phyloP scores from a whole-genome alignment of 2,888 invertebrate species.

The Autographa pulchrina region DNA sequence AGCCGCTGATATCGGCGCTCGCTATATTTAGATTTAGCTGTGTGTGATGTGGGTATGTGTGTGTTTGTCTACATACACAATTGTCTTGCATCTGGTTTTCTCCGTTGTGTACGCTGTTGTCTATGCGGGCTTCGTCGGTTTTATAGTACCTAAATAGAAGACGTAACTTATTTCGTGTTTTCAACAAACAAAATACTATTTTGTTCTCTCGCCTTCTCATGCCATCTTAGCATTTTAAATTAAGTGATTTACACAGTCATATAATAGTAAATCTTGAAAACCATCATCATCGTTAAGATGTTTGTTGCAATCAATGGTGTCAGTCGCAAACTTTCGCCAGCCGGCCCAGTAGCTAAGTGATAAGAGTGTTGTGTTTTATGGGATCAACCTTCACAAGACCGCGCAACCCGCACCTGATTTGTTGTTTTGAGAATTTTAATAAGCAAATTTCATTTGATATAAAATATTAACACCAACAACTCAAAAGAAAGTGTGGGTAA shows the following conservation, averaged over 20 bases:
- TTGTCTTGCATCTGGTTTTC: conserved; percentile 72
- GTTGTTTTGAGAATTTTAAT: too few species aligned
- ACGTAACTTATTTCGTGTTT: background rate
- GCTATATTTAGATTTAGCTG: conserved; percentile 89
- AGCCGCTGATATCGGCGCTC: conserved; percentile 89
- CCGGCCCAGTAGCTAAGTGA: background rate
- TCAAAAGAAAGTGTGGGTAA: background rate
- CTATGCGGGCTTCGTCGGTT: conserved; percentile 35
- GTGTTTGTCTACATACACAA: conserved; percentile 74
- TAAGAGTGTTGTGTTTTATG: background rate
- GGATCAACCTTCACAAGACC: background rate
- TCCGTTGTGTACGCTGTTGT: conserved; percentile 45
- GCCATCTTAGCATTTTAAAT: too few species aligned
- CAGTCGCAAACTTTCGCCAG: background rate
- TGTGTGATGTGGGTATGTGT: conserved; percentile 82
- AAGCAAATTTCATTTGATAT: too few species aligned
- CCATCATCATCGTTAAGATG: background rate
- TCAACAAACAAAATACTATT: too few species aligned
- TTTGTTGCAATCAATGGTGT: too few species aligned
- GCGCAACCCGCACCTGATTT: background rate
- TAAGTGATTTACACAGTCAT: background rate
- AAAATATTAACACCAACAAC: too few species aligned
- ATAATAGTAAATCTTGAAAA: background rate
- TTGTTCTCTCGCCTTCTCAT: too few species aligned
- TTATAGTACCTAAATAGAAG: conserved; percentile 26